phyloP scores from a whole-genome alignment of 2,888 invertebrate genomes.

The Micoletzkya japonica region DNA sequence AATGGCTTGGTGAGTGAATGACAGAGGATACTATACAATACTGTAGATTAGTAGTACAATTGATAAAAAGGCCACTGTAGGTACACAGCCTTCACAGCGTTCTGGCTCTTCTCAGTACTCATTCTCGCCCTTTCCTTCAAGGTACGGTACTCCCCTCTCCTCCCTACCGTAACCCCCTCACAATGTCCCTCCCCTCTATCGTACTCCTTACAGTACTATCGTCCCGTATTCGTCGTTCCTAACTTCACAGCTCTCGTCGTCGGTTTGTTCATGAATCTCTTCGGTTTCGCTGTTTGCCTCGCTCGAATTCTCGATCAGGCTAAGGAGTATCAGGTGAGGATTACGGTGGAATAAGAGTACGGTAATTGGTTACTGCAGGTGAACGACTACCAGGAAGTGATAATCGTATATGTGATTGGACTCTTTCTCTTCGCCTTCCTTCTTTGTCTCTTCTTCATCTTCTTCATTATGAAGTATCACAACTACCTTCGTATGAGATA shows the following conservation, averaged over 20 bases:
- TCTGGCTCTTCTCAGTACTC: constrained; percentile 52
- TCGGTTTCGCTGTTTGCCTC: constrained; percentile 49
- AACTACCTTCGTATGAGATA: constrained; percentile 43
- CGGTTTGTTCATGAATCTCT: constrained; percentile 49
- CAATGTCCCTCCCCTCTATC: no score
- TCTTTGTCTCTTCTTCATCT: constrained; percentile 43
- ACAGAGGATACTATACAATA: background rate
- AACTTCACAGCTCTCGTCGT: constrained; percentile 51
- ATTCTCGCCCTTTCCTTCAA: constrained; percentile 52
- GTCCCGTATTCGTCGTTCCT: constrained; percentile 54
- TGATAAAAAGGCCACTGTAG: no score
- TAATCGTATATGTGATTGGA: constrained; percentile 40
- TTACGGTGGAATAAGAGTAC: background rate
- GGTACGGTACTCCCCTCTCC: constrained; percentile 12
- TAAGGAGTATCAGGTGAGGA: constrained; percentile 40
- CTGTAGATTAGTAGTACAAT: no score
- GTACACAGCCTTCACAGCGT: constrained; percentile 45
- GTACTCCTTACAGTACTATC: constrained; percentile 47
- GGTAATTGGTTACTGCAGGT: background rate
- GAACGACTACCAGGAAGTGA: constrained; percentile 20
- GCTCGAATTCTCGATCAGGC: constrained; percentile 40
- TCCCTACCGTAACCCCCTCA: constrained; percentile 14
- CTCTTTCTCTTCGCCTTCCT: constrained; percentile 45
- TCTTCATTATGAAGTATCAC: constrained; percentile 46
- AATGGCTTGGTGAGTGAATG: constrained; percentile 45